Conservation (phyloP, 64 coral and sea anemone genomes). For the Hydrozoanthus tunicans region DNA sequence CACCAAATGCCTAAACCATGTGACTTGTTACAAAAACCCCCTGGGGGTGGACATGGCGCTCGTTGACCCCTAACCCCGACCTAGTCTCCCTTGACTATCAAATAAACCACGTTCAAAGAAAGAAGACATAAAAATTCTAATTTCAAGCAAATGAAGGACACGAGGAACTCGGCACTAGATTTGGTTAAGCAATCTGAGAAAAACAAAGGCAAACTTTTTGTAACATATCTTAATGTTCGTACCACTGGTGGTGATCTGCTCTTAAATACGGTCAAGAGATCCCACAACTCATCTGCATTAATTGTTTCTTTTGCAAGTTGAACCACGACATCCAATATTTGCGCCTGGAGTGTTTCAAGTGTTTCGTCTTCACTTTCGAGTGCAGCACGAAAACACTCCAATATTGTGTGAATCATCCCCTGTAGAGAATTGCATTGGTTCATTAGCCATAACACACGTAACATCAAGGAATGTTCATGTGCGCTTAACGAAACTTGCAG, state of each 20-base stretch:
- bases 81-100: too few relatives aligned
- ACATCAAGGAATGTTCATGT: too few relatives aligned
- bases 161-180: too few relatives aligned
- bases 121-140: too few relatives aligned
- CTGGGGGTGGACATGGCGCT: too few relatives aligned
- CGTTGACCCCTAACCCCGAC: too few relatives aligned
- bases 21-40: too few relatives aligned
- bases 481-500: too few relatives aligned
- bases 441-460: neutral
- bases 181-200: neutral
- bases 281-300: conserved; percentile 49
- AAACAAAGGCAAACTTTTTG: neutral
- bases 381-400: conserved; percentile 28
- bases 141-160: too few relatives aligned
- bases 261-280: conserved; percentile 32
- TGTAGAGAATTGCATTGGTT: neutral
- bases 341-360: conserved; percentile 29
- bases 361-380: conserved; percentile 18
- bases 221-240: neutral
- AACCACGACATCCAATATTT: conserved; percentile 37
- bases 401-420: conserved; percentile 30
- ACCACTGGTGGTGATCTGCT: conserved; percentile 27
- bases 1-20: too few relatives aligned
- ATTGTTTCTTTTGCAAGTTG: conserved; percentile 36
- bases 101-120: too few relatives aligned